Evolutionary conservation across 2,888 invertebrate species (phyloP).

Genomic region (Ennomos quercinarius): DNA sequence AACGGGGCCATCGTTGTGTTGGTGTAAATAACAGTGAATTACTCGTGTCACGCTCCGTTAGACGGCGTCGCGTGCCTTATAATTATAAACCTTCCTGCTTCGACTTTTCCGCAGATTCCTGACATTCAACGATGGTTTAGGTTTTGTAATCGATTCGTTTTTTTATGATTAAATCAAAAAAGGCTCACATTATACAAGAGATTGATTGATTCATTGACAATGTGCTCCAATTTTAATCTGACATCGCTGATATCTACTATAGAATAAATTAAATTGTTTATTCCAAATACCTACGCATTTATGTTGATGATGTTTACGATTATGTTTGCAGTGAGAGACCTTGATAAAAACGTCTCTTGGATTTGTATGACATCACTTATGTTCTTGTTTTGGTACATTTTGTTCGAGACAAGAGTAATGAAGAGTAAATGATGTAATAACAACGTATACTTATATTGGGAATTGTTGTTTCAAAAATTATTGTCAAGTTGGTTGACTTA

Average conservation of each 20-base stretch:
- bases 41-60: slow-evolving; percentile 81
- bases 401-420: slow-evolving; percentile 11
- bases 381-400: slow-evolving; percentile 19
- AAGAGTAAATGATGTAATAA: slow-evolving; percentile 1
- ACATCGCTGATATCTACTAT: no score
- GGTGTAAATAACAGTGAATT: slow-evolving; percentile 83
- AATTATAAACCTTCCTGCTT: slow-evolving; percentile 68
- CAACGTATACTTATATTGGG: background rate
- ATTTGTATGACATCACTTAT: slow-evolving; percentile 25
- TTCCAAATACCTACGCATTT: background rate
- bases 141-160: slow-evolving; percentile 31
- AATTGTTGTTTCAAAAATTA: slow-evolving; percentile 2
- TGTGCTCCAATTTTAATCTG: no score
- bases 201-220: no score
- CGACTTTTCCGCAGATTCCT: slow-evolving; percentile 62
- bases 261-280: slow-evolving; percentile 22
- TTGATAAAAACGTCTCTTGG: slow-evolving; percentile 23
- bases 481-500: background rate
- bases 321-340: slow-evolving; percentile 10
- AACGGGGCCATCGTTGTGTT: slow-evolving; percentile 59
- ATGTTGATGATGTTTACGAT: slow-evolving; percentile 22
- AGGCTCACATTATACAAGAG: no score
- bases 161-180: background rate
- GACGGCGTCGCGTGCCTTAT: slow-evolving; percentile 72
- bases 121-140: slow-evolving; percentile 44